Conservation (phyloP, 2,888 invertebrate genomes). For the Mystacides longicornis region DNA sequence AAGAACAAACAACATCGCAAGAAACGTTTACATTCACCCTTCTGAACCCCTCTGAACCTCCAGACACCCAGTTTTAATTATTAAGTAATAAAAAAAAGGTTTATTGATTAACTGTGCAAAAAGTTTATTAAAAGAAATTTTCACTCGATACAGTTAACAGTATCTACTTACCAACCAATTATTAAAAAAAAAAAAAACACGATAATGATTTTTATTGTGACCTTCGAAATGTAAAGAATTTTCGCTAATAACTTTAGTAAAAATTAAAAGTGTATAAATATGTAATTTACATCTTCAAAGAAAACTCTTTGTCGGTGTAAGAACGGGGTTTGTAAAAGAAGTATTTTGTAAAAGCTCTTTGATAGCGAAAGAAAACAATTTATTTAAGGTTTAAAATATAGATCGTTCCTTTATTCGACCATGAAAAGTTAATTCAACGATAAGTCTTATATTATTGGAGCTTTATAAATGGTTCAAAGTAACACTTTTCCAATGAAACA, state of each 20-base stretch:
- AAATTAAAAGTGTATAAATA: conserved; percentile 1
- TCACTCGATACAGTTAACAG: too few relatives aligned
- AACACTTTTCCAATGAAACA: too few relatives aligned
- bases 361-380: not conserved
- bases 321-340: not conserved
- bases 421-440: too few relatives aligned
- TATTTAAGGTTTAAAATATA: not conserved
- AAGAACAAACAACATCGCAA: not conserved
- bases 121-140: not conserved
- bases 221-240: conserved; percentile 1
- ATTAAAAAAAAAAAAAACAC: not conserved
- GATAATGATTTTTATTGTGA: not conserved
- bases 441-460: too few relatives aligned
- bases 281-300: conserved; percentile 1
- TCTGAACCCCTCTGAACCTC: too few relatives aligned
- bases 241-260: not conserved
- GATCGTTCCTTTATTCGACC: too few relatives aligned
- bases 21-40: not conserved
- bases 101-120: not conserved
- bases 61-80: not conserved
- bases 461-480: too few relatives aligned
- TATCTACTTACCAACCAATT: too few relatives aligned
- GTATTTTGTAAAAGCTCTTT: not conserved
- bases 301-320: not conserved
- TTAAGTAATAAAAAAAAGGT: not conserved